These are phyloP conservation scores for Pandemis heparana DNA, from an alignment of 2,888 invertebrate genomes.

Conservation along the genomic window DNA sequence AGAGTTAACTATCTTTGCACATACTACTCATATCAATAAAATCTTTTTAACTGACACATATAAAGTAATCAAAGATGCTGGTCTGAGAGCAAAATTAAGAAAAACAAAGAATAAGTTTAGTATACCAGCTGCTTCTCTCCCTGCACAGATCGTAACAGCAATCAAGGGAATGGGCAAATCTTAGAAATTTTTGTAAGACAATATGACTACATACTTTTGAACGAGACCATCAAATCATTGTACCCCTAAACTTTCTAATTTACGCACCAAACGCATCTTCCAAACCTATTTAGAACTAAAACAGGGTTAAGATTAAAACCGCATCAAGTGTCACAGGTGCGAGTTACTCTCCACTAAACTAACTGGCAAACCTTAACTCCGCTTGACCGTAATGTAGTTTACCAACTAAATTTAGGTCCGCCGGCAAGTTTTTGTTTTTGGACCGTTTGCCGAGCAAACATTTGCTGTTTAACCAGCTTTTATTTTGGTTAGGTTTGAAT, in stretches of 20 bases:
- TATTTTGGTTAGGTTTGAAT: slow-evolving; percentile 16
- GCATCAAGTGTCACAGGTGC: slow-evolving; percentile 45
- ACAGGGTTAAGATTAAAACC: slow-evolving; percentile 44
- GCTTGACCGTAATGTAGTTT: slow-evolving; percentile 42
- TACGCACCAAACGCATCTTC: slow-evolving; percentile 12
- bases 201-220: too few relatives aligned
- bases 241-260: neutral
- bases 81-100: too few relatives aligned
- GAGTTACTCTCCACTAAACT: slow-evolving; percentile 37
- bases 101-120: too few relatives aligned
- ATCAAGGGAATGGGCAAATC: too few relatives aligned
- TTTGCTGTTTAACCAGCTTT: slow-evolving; percentile 4
- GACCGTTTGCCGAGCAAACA: slow-evolving; percentile 35
- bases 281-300: slow-evolving; percentile 42
- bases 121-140: too few relatives aligned
- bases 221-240: too few relatives aligned
- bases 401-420: slow-evolving; percentile 45
- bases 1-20: too few relatives aligned
- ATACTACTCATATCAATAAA: too few relatives aligned
- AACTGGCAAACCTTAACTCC: slow-evolving; percentile 38
- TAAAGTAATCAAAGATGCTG: too few relatives aligned
- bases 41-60: too few relatives aligned
- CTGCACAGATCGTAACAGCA: too few relatives aligned
- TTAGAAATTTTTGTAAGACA: too few relatives aligned
- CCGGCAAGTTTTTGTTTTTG: slow-evolving; percentile 42